Evolutionary conservation across 2,888 invertebrate species (phyloP), one percentile per base, ranked within the genome.

Genomic region (Cosmopolites sordidus): DNA sequence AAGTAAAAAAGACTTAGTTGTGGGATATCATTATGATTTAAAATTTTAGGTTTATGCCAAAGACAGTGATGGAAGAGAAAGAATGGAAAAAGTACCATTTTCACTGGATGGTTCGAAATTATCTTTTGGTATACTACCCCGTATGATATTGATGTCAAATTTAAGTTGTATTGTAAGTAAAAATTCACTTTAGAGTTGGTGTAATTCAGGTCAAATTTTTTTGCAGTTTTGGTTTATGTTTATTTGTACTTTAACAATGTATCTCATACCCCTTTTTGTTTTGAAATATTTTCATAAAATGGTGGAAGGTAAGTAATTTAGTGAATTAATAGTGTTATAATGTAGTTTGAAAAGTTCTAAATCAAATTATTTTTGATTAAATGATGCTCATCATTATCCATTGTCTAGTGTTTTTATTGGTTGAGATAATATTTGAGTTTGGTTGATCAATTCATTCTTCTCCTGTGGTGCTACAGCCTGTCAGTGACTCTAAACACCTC

Each of bases 91-190:
- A n/a, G 89, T 92, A 67, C 80, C 81, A 42, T 93, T 93, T 76
- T 82, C 90, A 11, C 70, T 92, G 52, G 91, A 92, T 73, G 86
- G 86, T 2, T 81, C 83, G 16, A 72, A 76, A 61, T 70, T 85
- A 43, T 76, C 79, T 43, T 90, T 89, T 73, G 79, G 80, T 58
- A 64, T 90, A 41, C 69, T 83, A 56, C 79, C 89, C 6, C 80
- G 88, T 69, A 75, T 92, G 55, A 76, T 87, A 42, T 78, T 94
- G 1, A 91, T 91, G 89, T 76, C 84, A 43, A 83, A 89, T 70
- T 83, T 87, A 43, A 83, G 83, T 60, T 75, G 76, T 62, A 76
- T 89, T 68, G 91, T 92, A 79, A 81, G 86, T 78, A 3, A 16
- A 29, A 18, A 8, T 17, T 14, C 17, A 14, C 22, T 15, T 43